Percentiles rank a stretch among this genome's conserved stretches.
These are phyloP conservation scores for Microtus ochrogaster DNA, from an alignment of 2,113 vertebrate species.

Conservation along the genomic window DNA sequence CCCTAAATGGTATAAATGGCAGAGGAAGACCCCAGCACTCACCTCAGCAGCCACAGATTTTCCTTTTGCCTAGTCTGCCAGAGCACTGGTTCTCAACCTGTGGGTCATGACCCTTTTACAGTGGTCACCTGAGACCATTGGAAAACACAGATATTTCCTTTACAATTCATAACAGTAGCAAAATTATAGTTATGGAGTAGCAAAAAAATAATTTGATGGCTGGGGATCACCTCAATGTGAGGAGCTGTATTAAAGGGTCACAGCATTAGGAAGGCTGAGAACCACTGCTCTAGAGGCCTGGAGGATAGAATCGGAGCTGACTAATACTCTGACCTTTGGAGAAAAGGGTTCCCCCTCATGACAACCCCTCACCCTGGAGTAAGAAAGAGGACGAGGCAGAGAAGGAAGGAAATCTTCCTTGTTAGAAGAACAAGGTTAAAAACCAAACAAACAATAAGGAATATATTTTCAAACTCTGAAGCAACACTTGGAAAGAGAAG, in stretches of 20 bases:
- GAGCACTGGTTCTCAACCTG: background rate
- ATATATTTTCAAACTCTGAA: constrained; percentile 32
- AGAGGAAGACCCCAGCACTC: background rate
- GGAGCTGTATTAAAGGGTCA: background rate
- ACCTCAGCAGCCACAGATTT: rapidly evolving
- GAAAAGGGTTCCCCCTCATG: background rate
- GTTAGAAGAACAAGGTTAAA: constrained; percentile 28
- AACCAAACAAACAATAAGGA: background rate
- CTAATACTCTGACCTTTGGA: background rate
- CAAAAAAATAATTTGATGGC: background rate
- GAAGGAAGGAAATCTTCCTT: background rate
- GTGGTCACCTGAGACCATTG: background rate
- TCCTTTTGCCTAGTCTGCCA: background rate
- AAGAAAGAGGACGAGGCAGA: background rate
- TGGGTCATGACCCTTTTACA: rapidly evolving
- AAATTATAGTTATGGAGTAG: background rate
- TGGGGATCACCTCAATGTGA: background rate
- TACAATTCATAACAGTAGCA: background rate
- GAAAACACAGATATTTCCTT: background rate
- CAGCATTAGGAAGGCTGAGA: background rate
- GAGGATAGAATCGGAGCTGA: background rate
- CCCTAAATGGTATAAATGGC: background rate
- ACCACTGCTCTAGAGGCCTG: background rate
- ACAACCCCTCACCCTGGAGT: background rate
- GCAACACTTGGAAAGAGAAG: constrained; percentile 55